Percentiles rank a stretch among this genome's conserved stretches.
Conservation (phyloP, 1,140 invertebrate species). For the Nilaparvata lugens region DNA sequence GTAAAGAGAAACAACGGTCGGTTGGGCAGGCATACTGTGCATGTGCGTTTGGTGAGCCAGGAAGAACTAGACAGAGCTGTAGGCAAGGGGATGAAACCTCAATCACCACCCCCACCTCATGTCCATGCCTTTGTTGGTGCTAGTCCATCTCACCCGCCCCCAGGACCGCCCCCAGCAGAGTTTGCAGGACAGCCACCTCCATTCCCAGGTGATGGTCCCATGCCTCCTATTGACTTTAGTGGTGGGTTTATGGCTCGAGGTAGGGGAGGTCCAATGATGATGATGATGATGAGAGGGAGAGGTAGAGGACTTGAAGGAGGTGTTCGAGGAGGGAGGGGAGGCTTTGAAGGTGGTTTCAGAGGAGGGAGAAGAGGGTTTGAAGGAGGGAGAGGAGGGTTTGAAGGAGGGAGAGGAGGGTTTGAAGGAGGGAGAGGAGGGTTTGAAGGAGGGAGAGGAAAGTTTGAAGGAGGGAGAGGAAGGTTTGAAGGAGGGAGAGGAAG, state of each 20-base stretch:
- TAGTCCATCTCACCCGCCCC: no score
- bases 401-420: conserved; percentile 20
- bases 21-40: conserved; percentile 53
- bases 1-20: conserved; percentile 54
- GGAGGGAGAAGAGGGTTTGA: no score
- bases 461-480: neutral
- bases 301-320: conserved; percentile 32
- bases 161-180: no score
- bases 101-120: neutral
- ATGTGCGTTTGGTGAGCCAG: conserved; percentile 53
- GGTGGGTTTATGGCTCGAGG: neutral
- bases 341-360: conserved; percentile 29
- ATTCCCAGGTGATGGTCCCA: neutral
- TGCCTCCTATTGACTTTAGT: neutral
- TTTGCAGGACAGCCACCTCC: neutral
- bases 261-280: conserved; percentile 2
- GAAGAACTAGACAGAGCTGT: conserved; percentile 43
- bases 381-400: neutral
- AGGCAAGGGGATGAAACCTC: conserved; percentile 25
- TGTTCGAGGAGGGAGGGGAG: conserved; percentile 36
- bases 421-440: conserved; percentile 15
- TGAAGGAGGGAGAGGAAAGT: conserved; percentile 1
- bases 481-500: no score
- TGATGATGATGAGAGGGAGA: neutral
- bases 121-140: neutral